Conservation (phyloP, 2,888 invertebrate species). For the Terebella lapidaria region DNA sequence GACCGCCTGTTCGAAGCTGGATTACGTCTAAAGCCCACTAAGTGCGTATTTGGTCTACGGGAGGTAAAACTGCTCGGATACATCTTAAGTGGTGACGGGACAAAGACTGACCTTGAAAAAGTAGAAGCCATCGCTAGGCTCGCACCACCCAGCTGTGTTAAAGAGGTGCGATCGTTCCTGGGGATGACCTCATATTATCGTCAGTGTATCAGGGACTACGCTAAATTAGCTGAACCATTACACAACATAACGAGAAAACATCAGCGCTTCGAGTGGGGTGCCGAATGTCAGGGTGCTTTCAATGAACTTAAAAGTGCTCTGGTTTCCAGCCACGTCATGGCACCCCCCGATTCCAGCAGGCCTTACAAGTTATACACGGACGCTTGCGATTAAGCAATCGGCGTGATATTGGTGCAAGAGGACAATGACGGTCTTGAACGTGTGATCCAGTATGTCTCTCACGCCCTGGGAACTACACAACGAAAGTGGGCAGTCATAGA, state of each 20-base stretch:
- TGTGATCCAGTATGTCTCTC: slow-evolving; percentile 6
- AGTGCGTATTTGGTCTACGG: not conserved
- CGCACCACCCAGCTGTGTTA: not conserved
- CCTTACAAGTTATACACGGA: slow-evolving; percentile 10
- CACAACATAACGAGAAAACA: not conserved
- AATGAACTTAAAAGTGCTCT: slow-evolving; percentile 3
- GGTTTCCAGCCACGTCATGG: not conserved
- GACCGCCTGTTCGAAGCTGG: not conserved
- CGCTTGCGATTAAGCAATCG: slow-evolving; percentile 3
- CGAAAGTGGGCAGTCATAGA: slow-evolving; percentile 4
- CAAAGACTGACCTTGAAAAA: slow-evolving; percentile 10
- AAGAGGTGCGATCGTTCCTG: slow-evolving; percentile 7
- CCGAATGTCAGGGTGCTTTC: not conserved
- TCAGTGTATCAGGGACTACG: no score
- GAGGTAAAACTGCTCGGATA: slow-evolving; percentile 6
- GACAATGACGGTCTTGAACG: slow-evolving; percentile 8
- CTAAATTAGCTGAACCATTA: slow-evolving; percentile 2
- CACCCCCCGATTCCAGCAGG: not conserved
- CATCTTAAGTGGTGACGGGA: not conserved
- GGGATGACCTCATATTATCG: slow-evolving; percentile 9
- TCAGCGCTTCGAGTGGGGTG: not conserved
- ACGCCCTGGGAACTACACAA: slow-evolving; percentile 1
- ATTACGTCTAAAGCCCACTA: no score
- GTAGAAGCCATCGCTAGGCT: not conserved
- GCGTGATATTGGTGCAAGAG: slow-evolving; percentile 5